Conservation (phyloP, 2,797 vertebrate species). For the Premnoplex brunnescens region DNA sequence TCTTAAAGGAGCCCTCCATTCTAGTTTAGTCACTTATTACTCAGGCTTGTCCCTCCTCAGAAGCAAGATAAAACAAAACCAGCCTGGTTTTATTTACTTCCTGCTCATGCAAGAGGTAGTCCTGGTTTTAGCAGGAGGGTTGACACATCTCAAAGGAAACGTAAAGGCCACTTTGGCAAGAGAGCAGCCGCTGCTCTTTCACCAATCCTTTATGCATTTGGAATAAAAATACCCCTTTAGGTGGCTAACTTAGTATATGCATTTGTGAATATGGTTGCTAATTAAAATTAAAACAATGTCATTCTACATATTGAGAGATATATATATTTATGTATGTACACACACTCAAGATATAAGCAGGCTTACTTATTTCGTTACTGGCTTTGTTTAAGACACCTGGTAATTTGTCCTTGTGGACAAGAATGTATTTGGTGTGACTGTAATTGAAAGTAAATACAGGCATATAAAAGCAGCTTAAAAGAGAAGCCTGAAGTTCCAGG, state of each 20-base stretch:
- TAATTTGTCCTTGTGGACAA: neutral
- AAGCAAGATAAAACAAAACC: neutral
- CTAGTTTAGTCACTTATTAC: neutral
- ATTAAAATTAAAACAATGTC: rapidly evolving
- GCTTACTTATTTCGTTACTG: neutral
- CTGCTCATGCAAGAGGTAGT: neutral
- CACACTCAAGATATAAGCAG: neutral
- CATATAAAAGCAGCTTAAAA: neutral
- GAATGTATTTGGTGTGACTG: neutral
- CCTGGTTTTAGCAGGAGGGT: neutral
- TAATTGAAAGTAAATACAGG: neutral
- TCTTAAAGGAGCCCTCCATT: neutral
- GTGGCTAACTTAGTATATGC: neutral
- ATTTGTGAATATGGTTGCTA: neutral
- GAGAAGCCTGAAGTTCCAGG: neutral
- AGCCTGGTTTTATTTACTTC: neutral
- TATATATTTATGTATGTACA: too few species aligned
- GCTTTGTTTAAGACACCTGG: neutral
- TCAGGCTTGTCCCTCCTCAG: neutral
- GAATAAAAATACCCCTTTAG: neutral
- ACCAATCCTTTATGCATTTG: neutral
- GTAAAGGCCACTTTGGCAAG: neutral
- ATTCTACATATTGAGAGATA: neutral
- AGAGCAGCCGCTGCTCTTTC: neutral
- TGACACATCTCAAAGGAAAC: neutral